Base-by-base conservation (phyloP, 2,888 invertebrate genomes). In the Homarus gammarus region DNA sequence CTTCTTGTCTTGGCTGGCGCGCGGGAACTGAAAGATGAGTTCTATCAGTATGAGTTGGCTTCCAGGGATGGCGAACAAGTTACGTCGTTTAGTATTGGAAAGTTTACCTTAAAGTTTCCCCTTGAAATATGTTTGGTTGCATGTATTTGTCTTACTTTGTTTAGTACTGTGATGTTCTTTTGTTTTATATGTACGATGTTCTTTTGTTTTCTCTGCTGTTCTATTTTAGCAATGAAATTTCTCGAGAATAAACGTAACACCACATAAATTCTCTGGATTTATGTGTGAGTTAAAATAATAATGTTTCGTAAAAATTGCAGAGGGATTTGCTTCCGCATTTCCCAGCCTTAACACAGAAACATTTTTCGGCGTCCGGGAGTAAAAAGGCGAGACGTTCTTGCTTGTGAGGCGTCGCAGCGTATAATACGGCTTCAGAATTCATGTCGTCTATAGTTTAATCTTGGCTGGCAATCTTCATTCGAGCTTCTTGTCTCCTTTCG, bases 371-470 rank as follows among this genome's bases (percentile, higher is more conserved):
- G 56, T 56, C 3, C 1, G 0, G 1, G 15, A 56, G 12, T 56
- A 56, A 56, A 18, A 56, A 18, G 56, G 56, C 0, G 56, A 22
- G 22, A 18, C 15, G n/a, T 64, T 64, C 64, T 64, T 64, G 64
- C 27, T 5, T 64, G 64, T 64, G 18, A 64, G 27, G 27, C 64
- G 27, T 64, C 64, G 2, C 64, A 8, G 64, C 27, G 64, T 64
- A n/a, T 64, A 27, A 64, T 27, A n/a, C 27, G 27, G 64, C 85
- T 73, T 85, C 85, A 78, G 78, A 77, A 85, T 85, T 85, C 85
- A 85, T 44, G 77, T 85, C 85, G 64, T 78, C 85, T 78, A 85
- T 85, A 85, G 85, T 85, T 85, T 85, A 85, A 85, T 85, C 85
- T 85, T 64, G 73, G 77, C 33, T 64, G 85, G 85, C 77, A 78